Percentiles rank a stretch among this genome's conserved stretches.
Evolutionary conservation across 2,888 invertebrate genomes (phyloP).

Genomic region (Zaprionus bogoriensis): DNA sequence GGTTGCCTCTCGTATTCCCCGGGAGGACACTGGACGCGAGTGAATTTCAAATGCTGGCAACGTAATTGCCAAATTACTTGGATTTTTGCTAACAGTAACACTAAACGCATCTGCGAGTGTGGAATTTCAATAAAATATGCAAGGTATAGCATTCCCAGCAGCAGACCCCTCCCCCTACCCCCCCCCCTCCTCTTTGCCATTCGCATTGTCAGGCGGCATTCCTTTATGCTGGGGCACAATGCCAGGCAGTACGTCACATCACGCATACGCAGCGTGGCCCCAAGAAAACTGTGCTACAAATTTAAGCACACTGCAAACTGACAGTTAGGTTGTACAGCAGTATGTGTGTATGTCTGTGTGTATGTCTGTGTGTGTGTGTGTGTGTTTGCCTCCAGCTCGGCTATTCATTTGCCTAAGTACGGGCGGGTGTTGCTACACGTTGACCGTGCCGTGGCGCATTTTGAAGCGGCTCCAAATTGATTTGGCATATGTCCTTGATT

Average conservation of each 20-base stretch:
- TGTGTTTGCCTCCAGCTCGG: too few relatives aligned
- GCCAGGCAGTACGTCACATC: constrained; percentile 14
- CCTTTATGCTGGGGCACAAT: constrained; percentile 22
- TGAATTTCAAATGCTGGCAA: constrained; percentile 69
- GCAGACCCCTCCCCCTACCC: too few relatives aligned
- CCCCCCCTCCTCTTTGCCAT: not conserved
- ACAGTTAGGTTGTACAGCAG: not conserved
- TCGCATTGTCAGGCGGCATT: constrained; percentile 6
- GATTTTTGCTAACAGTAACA: constrained; percentile 61
- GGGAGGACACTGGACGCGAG: constrained; percentile 17
- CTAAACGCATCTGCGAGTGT: constrained; percentile 65
- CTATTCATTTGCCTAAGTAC: constrained; percentile 64
- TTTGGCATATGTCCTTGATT: constrained; percentile 69
- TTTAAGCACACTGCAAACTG: constrained; percentile 20
- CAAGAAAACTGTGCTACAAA: constrained; percentile 13
- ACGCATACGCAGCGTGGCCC: constrained; percentile 43
- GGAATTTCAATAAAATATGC: constrained; percentile 78
- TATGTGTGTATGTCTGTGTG: not conserved
- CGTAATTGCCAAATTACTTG: constrained; percentile 73
- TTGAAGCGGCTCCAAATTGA: constrained; percentile 63
- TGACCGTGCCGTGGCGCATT: constrained; percentile 47
- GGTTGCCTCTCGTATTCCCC: constrained; percentile 23
- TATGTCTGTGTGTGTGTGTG: not conserved
- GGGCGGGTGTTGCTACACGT: constrained; percentile 36
- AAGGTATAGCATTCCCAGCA: constrained; percentile 44